Conservation (phyloP, 2,113 vertebrate genomes). For the Vicugna pacos region DNA sequence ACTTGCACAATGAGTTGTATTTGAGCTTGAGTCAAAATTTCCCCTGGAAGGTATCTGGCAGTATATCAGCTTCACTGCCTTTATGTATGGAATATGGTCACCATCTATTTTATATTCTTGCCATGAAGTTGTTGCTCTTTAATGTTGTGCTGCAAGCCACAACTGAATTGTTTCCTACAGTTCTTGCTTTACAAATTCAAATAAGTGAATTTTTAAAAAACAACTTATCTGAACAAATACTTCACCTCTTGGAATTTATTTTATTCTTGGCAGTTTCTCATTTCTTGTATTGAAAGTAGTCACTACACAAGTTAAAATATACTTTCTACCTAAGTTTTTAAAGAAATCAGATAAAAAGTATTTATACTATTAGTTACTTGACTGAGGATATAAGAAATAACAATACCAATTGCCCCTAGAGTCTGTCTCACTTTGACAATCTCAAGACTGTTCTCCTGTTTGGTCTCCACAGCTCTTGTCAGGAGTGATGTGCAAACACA, state of each 20-base stretch:
- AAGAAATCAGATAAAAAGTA: background rate
- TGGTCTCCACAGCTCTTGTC: background rate
- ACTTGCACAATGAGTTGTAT: background rate
- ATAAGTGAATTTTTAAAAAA: background rate
- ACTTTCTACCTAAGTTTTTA: background rate
- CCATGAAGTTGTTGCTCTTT: background rate
- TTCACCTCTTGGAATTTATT: background rate
- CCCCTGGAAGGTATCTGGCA: background rate
- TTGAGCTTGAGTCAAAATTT: background rate
- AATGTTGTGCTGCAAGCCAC: background rate
- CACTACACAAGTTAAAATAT: background rate
- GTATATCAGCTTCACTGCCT: background rate
- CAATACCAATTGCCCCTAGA: background rate
- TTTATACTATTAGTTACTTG: background rate
- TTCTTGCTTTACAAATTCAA: background rate
- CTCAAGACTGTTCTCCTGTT: background rate
- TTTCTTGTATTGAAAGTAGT: background rate
- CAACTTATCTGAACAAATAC: background rate
- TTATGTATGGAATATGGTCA: background rate
- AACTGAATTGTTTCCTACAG: background rate
- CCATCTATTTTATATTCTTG: background rate
- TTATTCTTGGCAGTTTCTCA: background rate
- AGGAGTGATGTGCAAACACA: background rate
- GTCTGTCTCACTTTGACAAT: background rate
- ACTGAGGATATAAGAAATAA: background rate